Evolutionary conservation across 2,797 vertebrate species (phyloP).

Genomic region (Onychomys leucogaster): DNA sequence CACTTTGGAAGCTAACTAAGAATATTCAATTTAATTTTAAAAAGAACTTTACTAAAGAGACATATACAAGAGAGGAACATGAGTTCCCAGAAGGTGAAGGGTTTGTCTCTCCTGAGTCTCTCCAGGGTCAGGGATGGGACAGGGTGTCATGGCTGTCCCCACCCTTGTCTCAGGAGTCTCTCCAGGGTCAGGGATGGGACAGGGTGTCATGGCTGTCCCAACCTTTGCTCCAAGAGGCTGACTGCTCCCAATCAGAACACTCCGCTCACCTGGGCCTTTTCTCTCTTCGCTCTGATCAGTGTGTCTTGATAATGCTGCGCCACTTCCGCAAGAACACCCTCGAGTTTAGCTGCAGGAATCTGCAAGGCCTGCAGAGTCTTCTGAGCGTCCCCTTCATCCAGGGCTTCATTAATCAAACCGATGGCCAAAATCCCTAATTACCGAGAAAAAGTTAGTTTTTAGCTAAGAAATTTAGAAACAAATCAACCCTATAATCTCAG

Average conservation of each 20-base stretch:
- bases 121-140: neutral
- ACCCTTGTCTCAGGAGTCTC: too few species aligned
- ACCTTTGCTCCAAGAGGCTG: neutral
- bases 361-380: slow-evolving; percentile 94
- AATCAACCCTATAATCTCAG: neutral
- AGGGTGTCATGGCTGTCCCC: too few species aligned
- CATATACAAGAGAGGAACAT: neutral
- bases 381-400: slow-evolving; percentile 94
- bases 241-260: neutral
- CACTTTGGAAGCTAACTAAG: neutral
- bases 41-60: neutral
- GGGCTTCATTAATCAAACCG: slow-evolving; percentile 96
- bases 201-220: too few species aligned
- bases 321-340: slow-evolving; percentile 91
- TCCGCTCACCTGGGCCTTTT: slow-evolving; percentile 95
- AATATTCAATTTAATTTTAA: neutral
- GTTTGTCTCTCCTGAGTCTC: neutral
- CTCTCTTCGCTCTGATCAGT: slow-evolving; percentile 94
- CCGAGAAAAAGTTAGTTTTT: neutral
- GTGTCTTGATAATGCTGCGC: slow-evolving; percentile 98
- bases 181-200: neutral
- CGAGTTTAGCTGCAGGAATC: slow-evolving; percentile 95
- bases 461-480: slow-evolving; percentile 18
- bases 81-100: neutral
- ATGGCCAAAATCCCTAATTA: slow-evolving; percentile 96